These are phyloP conservation scores for Marmota monax DNA, from an alignment of 2,113 vertebrate species.

Conservation along the genomic window DNA sequence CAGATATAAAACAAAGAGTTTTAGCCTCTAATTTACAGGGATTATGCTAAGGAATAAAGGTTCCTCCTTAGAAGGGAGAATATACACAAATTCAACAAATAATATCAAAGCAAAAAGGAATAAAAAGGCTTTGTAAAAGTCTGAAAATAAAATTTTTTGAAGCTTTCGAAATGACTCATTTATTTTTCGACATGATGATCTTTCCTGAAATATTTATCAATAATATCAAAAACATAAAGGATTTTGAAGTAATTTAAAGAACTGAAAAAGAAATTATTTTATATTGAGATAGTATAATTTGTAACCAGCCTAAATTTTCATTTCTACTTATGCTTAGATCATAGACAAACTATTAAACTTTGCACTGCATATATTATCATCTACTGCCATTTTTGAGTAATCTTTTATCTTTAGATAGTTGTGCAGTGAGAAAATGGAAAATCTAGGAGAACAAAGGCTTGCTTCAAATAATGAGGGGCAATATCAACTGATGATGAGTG, in stretches of 20 bases:
- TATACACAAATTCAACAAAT: neutral
- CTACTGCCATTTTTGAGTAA: neutral
- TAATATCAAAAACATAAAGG: neutral
- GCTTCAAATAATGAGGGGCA: neutral
- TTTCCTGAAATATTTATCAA: too few species aligned
- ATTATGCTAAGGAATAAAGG: conserved; percentile 46
- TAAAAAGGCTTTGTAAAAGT: too few species aligned
- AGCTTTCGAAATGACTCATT: too few species aligned
- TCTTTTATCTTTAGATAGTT: neutral
- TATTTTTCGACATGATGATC: too few species aligned
- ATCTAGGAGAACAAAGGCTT: neutral
- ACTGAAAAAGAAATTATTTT: neutral
- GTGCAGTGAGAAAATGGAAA: neutral
- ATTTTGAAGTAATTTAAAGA: neutral
- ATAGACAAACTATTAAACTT: neutral
- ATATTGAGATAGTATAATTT: neutral
- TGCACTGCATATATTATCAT: too few species aligned
- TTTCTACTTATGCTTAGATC: neutral
- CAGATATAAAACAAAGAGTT: conserved; percentile 31
- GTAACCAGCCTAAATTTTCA: neutral
- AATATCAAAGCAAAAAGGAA: neutral
- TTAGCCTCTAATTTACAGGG: conserved; percentile 26
- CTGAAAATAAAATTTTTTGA: too few species aligned
- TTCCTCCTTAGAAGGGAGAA: neutral
- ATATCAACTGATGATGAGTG: neutral